Percentiles rank a stretch among this genome's conserved stretches.
Evolutionary conservation across 2,113 vertebrate genomes (phyloP).

Genomic region (Dipodomys merriami): DNA sequence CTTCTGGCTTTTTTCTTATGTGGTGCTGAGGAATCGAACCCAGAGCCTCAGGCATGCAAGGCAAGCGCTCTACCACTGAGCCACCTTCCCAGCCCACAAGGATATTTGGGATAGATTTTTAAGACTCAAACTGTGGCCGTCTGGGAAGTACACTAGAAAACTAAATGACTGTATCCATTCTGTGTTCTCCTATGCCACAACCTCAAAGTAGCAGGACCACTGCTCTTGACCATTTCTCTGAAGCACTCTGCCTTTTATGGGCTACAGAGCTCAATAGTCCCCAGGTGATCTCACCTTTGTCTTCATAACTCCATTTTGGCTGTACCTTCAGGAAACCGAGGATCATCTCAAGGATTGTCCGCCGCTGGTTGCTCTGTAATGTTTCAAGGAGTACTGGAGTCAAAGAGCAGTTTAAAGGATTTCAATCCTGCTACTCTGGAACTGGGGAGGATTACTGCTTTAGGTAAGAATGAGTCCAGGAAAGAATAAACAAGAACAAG

Average conservation of each 20-base stretch:
- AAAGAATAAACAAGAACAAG: background rate
- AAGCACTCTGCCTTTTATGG: background rate
- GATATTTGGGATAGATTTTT: background rate
- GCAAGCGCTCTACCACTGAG: too few species aligned
- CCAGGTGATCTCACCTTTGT: constrained; percentile 87
- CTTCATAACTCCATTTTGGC: constrained; percentile 84
- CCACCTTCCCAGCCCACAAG: background rate
- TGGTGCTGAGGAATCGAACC: too few species aligned
- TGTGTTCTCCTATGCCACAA: background rate
- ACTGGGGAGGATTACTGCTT: constrained; percentile 6
- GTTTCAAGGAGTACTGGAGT: constrained; percentile 72
- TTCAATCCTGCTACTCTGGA: constrained; percentile 29
- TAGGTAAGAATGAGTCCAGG: rapidly evolving
- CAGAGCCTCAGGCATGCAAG: too few species aligned
- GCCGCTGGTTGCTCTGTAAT: constrained; percentile 94
- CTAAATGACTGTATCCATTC: background rate
- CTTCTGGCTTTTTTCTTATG: too few species aligned
- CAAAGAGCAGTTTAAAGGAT: constrained; percentile 22
- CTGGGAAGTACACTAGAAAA: background rate
- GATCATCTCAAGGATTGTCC: constrained; percentile 96
- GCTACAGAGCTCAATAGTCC: background rate
- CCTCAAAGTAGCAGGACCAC: background rate
- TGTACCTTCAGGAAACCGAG: constrained; percentile 92
- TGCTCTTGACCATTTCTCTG: background rate
- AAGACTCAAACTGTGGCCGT: background rate